A percentile compares a stretch with the other conserved stretches of the same genome.
Conservation (phyloP, 2,797 vertebrate species). For the Peromyscus attwateri region DNA sequence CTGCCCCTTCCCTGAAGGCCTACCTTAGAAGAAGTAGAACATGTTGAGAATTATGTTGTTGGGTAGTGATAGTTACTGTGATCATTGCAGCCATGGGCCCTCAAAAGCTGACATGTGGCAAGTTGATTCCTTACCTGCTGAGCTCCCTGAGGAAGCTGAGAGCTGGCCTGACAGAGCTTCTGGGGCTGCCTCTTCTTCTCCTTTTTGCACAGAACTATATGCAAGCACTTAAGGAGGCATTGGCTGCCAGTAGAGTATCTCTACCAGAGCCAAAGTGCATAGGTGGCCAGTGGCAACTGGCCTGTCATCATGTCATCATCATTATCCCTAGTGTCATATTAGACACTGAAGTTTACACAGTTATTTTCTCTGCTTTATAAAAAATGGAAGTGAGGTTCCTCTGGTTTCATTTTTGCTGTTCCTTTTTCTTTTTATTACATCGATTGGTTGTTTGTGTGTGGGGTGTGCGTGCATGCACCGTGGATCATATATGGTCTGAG, state of each 20-base stretch:
- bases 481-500: background rate
- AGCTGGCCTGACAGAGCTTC: constrained; percentile 25
- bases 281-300: background rate
- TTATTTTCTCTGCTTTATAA: constrained; percentile 17
- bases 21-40: background rate
- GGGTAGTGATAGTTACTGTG: background rate
- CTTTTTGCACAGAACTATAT: background rate
- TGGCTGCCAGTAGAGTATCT: background rate
- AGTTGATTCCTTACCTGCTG: background rate
- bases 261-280: background rate
- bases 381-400: background rate
- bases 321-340: background rate
- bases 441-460: background rate
- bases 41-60: background rate
- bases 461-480: background rate
- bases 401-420: constrained; percentile 26
- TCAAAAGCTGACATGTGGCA: constrained; percentile 18
- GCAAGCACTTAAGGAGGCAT: background rate
- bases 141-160: background rate
- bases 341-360: background rate
- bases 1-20: constrained; percentile 17
- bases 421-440: background rate
- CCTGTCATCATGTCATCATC: background rate
- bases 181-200: background rate
- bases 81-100: background rate